phyloP scores from a whole-genome alignment of 1,140 invertebrate species.

The Eupeodes corollae region DNA sequence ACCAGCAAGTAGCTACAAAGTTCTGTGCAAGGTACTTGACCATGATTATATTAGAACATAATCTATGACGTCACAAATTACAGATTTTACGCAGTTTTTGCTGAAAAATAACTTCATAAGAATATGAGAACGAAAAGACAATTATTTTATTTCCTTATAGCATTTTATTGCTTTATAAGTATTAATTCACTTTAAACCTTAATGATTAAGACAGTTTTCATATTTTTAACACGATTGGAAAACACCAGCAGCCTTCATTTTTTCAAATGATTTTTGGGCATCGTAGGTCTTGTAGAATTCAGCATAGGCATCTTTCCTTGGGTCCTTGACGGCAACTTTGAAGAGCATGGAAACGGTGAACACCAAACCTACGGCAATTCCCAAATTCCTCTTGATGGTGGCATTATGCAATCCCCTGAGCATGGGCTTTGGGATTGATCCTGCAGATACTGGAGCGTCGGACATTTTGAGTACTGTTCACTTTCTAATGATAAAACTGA shows the following conservation, averaged over 20 bases:
- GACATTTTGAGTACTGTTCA: constrained; percentile 14
- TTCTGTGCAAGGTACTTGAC: too few species aligned
- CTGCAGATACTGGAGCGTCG: constrained; percentile 26
- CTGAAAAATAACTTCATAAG: too few species aligned
- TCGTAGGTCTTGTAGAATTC: constrained; percentile 49
- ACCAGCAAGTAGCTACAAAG: too few species aligned
- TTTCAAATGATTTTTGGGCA: constrained; percentile 42
- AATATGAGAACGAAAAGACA: too few species aligned
- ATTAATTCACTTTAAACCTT: not conserved
- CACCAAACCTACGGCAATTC: constrained; percentile 25
- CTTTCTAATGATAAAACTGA: too few species aligned
- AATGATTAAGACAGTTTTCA: not conserved
- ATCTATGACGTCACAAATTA: too few species aligned
- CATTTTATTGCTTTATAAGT: not conserved
- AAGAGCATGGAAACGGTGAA: constrained; percentile 23
- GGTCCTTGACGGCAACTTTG: constrained; percentile 34
- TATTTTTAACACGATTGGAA: constrained; percentile 36
- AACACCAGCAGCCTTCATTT: constrained; percentile 42
- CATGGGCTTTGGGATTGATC: constrained; percentile 22
- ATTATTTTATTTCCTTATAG: too few species aligned
- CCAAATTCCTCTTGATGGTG: constrained; percentile 35
- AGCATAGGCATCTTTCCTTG: constrained; percentile 42
- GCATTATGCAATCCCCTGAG: constrained; percentile 33
- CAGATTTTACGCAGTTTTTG: too few species aligned
- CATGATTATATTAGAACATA: too few species aligned